Evolutionary conservation across 2,888 invertebrate species (phyloP), one percentile per base, ranked within the genome.

Genomic region (Antheraea yamamai): DNA sequence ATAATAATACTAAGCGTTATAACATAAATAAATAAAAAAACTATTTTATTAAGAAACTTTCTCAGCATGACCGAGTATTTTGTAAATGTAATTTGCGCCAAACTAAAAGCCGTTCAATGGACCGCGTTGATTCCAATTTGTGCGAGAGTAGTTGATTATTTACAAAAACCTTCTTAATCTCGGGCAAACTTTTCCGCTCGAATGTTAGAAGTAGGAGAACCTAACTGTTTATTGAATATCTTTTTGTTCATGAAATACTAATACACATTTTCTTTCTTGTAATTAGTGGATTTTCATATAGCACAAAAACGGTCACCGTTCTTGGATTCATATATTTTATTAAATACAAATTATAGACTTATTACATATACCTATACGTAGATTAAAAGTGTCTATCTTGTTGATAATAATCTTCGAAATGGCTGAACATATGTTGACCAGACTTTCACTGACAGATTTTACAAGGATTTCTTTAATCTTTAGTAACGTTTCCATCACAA

Each of bases 71-170:
- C 10, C 7, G 66, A 68, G 12, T 68, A 68, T 68, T 68, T 68
- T 61, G 23, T 61, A 61, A 68, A 68, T 68, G 20, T 68, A 68
- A 68, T 68, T 68, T 30, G 66, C 10, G 35, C 30, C 20, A 16
- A 68, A 35, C 35, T 35, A 68, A 72, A 51, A 47, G 47, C 52
- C 23, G 73, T 23, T 58, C 73, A 73, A 73, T 73, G 35, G 30
- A 55, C 73, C 73, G 58, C 73, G 51, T 26, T 73, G 58, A 73
- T 30, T 72, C 55, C 73, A 58, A 23, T 55, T 73, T 51, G 51
- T 52, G 30, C 55, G 35, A 73, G 73, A 73, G 20, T 51, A 52
- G 52, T 72, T 47, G 72, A 14, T 72, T 72, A 52, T 72, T 72
- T 51, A 51, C 16, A 18, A 68, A 26, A 68, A 68, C 35, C 47